Evolutionary conservation across 2,113 vertebrate genomes (phyloP).

Genomic region (Pollimyrus isidori): DNA sequence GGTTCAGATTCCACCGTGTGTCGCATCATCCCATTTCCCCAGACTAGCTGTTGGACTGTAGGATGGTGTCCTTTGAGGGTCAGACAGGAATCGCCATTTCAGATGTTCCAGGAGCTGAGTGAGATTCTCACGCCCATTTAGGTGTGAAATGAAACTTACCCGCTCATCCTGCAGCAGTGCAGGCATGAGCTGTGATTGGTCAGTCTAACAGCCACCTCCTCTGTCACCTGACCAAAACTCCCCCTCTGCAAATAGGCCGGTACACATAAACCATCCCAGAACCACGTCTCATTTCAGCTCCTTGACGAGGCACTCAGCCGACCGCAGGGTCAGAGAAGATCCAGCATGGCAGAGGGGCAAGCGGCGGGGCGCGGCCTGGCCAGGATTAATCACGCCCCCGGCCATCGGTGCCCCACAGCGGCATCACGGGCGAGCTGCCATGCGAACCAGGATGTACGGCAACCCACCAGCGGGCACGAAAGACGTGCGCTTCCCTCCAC

Average conservation of each 20-base stretch:
- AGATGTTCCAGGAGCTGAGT: background rate
- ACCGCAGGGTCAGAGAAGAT: background rate
- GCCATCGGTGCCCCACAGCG: background rate
- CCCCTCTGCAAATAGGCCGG: background rate
- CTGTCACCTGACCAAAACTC: background rate
- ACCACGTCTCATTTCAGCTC: background rate
- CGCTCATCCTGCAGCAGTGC: too few species aligned
- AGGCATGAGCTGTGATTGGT: background rate
- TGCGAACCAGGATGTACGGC: background rate
- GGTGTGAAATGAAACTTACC: background rate
- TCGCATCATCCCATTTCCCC: background rate
- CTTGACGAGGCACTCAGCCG: background rate
- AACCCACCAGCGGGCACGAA: background rate
- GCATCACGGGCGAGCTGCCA: background rate
- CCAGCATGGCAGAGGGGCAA: background rate
- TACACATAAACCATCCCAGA: background rate
- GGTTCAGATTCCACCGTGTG: background rate
- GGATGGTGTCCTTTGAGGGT: background rate
- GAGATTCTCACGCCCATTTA: background rate
- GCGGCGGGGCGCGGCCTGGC: background rate
- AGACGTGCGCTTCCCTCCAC: background rate
- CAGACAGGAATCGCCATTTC: background rate
- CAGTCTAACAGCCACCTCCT: background rate
- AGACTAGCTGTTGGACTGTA: background rate
- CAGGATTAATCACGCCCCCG: background rate